Evolutionary conservation across 2,113 vertebrate species (phyloP).

Genomic region (Dipodomys merriami): DNA sequence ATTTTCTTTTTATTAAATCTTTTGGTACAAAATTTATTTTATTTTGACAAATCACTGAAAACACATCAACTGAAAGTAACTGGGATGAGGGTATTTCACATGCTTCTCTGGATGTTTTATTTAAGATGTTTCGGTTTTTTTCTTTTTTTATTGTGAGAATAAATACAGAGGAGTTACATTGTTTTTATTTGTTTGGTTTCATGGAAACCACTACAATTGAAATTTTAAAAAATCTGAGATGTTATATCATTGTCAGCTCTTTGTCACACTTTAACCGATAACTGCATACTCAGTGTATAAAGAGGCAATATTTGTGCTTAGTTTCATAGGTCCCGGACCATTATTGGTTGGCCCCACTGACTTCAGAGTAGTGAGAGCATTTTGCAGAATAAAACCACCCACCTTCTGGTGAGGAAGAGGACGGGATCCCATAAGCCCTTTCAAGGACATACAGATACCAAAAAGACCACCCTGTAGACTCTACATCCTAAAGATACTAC

Average conservation of each 20-base stretch:
- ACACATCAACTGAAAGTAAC: conserved; percentile 48
- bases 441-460: no score
- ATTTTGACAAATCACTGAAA: conserved; percentile 67
- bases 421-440: no score
- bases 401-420: not conserved
- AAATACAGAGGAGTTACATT: no score
- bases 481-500: no score
- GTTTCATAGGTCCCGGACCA: not conserved
- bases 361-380: not conserved
- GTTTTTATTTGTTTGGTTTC: conserved; percentile 18
- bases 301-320: not conserved
- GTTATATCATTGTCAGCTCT: not conserved
- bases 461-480: no score
- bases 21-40: conserved; percentile 61
- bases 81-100: conserved; percentile 1
- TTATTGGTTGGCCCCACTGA: not conserved
- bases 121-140: not conserved
- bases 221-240: not conserved
- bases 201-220: not conserved
- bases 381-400: not conserved
- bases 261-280: no score
- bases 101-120: conserved; percentile 53
- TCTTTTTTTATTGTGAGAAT: no score
- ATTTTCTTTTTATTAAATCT: conserved; percentile 66
- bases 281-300: not conserved